Evolutionary conservation across 2,113 vertebrate genomes (phyloP).

Genomic region (Semicossyphus pulcher): DNA sequence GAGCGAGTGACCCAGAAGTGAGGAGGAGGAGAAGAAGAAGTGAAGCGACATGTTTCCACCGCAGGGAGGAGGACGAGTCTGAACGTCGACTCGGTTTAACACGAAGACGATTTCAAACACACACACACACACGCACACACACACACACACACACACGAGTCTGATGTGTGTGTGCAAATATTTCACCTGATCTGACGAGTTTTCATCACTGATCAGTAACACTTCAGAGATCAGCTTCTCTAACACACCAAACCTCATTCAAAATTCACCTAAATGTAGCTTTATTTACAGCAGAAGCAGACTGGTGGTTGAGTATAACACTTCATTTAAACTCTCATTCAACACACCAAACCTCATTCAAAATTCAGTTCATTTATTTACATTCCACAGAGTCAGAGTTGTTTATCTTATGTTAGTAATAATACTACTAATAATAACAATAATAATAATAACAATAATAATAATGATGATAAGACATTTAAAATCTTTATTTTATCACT

Average conservation of each 20-base stretch:
- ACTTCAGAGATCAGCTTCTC: too few species aligned
- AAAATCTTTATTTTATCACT: too few species aligned
- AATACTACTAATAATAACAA: too few species aligned
- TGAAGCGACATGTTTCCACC: slow-evolving; percentile 37
- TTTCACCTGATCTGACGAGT: background rate
- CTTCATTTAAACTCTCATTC: too few species aligned
- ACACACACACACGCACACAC: too few species aligned
- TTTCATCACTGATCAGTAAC: background rate
- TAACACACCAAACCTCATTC: background rate
- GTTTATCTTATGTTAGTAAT: too few species aligned
- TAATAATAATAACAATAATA: too few species aligned
- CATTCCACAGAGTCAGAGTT: too few species aligned
- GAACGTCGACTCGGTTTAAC: slow-evolving; percentile 12
- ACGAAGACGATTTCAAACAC: background rate
- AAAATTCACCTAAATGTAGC: background rate
- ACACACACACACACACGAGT: too few species aligned
- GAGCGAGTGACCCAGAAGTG: slow-evolving; percentile 36
- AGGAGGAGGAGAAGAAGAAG: slow-evolving; percentile 21
- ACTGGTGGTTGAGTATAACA: too few species aligned
- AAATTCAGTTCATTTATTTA: background rate
- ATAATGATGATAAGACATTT: too few species aligned
- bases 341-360: background rate
- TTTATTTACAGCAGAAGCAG: too few species aligned
- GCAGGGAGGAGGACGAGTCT: slow-evolving; percentile 30
- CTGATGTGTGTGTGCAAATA: background rate